Percentiles rank a stretch among this genome's conserved stretches.
Conservation (phyloP, 2,797 vertebrate species). For the Syngnathus rostellatus region DNA sequence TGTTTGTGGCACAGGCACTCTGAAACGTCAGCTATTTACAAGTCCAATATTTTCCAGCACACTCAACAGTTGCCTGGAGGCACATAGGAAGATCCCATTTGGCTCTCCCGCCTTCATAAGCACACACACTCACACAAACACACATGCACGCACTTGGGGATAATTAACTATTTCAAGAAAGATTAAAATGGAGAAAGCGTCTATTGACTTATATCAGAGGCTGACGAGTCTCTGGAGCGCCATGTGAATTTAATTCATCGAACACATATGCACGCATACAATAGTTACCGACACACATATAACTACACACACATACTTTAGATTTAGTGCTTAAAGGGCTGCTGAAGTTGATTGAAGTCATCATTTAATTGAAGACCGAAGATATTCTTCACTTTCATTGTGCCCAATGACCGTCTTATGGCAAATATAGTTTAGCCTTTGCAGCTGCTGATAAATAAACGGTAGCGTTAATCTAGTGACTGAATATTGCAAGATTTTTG, state of each 20-base stretch:
- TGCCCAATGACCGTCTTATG: not conserved
- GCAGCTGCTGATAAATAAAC: not conserved
- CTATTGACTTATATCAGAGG: slow-evolving; percentile 24
- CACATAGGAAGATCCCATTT: slow-evolving; percentile 49
- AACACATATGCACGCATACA: not conserved
- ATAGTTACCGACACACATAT: no score
- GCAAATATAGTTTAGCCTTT: not conserved
- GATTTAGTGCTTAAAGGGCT: not conserved
- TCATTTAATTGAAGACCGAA: not conserved
- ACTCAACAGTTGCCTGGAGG: slow-evolving; percentile 51
- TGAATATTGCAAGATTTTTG: not conserved
- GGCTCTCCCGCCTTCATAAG: slow-evolving; percentile 20
- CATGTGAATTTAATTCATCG: not conserved
- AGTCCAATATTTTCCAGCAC: slow-evolving; percentile 51
- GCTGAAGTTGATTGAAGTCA: not conserved
- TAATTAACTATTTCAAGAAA: slow-evolving; percentile 40
- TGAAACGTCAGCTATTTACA: slow-evolving; percentile 53
- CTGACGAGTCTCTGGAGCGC: slow-evolving; percentile 19
- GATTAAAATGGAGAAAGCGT: slow-evolving; percentile 26
- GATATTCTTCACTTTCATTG: not conserved
- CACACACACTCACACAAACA: not conserved
- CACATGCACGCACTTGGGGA: slow-evolving; percentile 10
- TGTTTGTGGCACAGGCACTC: slow-evolving; percentile 21
- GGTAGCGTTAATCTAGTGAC: not conserved
- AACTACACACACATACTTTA: not conserved